Percentiles rank a stretch among this genome's conserved stretches.
Conservation (phyloP, 1,140 invertebrate species). For the Zaprionus africanus region DNA sequence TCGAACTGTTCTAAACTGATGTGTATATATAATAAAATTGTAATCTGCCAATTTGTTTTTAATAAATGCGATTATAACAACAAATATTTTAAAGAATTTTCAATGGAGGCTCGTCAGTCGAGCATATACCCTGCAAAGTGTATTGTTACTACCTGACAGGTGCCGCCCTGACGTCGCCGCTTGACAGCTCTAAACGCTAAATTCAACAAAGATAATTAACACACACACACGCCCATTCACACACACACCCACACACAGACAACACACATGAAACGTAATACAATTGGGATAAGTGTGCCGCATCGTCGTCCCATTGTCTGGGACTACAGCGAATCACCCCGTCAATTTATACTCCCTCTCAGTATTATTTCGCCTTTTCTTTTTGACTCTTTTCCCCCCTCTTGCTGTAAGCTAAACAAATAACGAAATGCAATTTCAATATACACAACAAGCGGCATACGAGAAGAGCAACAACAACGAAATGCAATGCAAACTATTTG, state of each 20-base stretch:
- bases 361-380: neutral
- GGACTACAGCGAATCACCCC: constrained; percentile 17
- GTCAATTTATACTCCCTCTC: constrained; percentile 17
- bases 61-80: neutral
- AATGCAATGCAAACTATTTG: constrained; percentile 50
- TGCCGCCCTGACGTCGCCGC: constrained; percentile 40
- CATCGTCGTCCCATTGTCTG: constrained; percentile 71
- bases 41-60: neutral
- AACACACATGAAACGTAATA: constrained; percentile 21
- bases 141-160: constrained; percentile 48
- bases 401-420: constrained; percentile 55
- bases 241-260: constrained; percentile 9
- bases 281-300: constrained; percentile 32
- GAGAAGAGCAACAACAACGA: constrained; percentile 9
- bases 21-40: neutral
- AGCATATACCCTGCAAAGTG: neutral
- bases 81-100: neutral
- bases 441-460: constrained; percentile 25
- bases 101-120: neutral
- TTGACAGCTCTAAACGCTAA: constrained; percentile 74
- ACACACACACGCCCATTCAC: constrained; percentile 41
- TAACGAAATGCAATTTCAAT: constrained; percentile 63
- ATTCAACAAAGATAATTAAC: constrained; percentile 72
- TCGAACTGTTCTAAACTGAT: neutral
- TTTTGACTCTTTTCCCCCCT: neutral